These are phyloP conservation scores for Adineta ricciae DNA, from an alignment of 2,888 invertebrate species.

Conservation along the genomic window DNA sequence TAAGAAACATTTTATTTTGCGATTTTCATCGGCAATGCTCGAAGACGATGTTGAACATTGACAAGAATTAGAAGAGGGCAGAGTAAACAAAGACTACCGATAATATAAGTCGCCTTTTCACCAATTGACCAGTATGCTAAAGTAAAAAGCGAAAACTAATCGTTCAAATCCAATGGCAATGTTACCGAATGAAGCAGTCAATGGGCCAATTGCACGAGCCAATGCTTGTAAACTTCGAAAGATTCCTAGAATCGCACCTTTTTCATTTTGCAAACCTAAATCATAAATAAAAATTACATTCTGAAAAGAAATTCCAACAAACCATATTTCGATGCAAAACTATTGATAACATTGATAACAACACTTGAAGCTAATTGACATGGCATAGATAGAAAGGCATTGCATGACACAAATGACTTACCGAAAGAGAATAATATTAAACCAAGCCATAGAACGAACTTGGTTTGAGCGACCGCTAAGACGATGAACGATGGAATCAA, in stretches of 20 bases:
- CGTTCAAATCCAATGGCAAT: neutral
- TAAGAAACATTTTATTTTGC: too few species aligned
- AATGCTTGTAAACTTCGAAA: slow-evolving; percentile 86
- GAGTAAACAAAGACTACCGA: neutral
- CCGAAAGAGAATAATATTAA: slow-evolving; percentile 74
- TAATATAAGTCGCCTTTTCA: neutral
- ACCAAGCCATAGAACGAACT: slow-evolving; percentile 64
- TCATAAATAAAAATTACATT: neutral
- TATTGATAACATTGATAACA: slow-evolving; percentile 86
- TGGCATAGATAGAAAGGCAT: neutral
- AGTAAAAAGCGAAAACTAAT: neutral
- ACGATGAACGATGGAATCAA: slow-evolving; percentile 75
- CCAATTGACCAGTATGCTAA: neutral
- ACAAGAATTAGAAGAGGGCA: neutral
- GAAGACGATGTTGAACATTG: neutral
- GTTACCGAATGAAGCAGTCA: slow-evolving; percentile 70
- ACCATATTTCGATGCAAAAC: slow-evolving; percentile 74
- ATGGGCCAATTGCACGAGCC: slow-evolving; percentile 79
- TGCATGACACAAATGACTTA: neutral
- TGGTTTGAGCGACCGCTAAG: slow-evolving; percentile 64
- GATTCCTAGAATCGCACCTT: slow-evolving; percentile 82
- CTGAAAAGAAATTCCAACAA: neutral
- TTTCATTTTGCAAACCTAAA: slow-evolving; percentile 54
- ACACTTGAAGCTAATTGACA: slow-evolving; percentile 3
- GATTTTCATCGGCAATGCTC: too few species aligned